Percentiles rank a stretch among this genome's conserved stretches.
phyloP scores from a whole-genome alignment of 2,797 vertebrate genomes.

The Fundulus diaphanus region DNA sequence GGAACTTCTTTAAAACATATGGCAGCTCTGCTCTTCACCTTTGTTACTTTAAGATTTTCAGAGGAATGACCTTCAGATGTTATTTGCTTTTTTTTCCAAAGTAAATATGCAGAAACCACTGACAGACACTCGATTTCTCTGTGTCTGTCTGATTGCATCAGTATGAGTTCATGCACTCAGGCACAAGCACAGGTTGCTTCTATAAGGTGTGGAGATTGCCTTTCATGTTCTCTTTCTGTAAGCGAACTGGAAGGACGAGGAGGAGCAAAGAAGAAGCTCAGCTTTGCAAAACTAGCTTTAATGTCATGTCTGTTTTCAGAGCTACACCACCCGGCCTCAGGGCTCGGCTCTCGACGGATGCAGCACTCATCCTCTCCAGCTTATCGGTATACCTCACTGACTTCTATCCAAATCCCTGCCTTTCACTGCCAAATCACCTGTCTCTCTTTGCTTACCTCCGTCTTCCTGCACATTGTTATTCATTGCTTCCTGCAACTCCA shows the following conservation, averaged over 20 bases:
- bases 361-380: slow-evolving; percentile 56
- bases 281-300: slow-evolving; percentile 61
- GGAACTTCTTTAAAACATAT: slow-evolving; percentile 21
- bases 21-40: slow-evolving; percentile 34
- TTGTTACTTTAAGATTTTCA: slow-evolving; percentile 26
- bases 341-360: slow-evolving; percentile 57
- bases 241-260: slow-evolving; percentile 20
- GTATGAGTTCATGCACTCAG: background rate
- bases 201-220: slow-evolving; percentile 32
- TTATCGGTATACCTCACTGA: slow-evolving; percentile 59
- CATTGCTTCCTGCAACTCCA: slow-evolving; percentile 49
- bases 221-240: slow-evolving; percentile 40
- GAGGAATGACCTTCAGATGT: slow-evolving; percentile 34
- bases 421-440: slow-evolving; percentile 58
- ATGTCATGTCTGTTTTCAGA: slow-evolving; percentile 57
- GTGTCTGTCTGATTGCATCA: slow-evolving; percentile 2
- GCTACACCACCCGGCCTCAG: slow-evolving; percentile 41
- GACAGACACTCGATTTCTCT: slow-evolving; percentile 8
- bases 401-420: slow-evolving; percentile 55
- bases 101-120: slow-evolving; percentile 30
- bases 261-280: slow-evolving; percentile 43
- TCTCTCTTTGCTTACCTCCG: slow-evolving; percentile 50
- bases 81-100: slow-evolving; percentile 15
- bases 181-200: slow-evolving; percentile 10
- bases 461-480: slow-evolving; percentile 68